Conservation (phyloP, 2,888 invertebrate genomes). For the Apoderus coryli region DNA sequence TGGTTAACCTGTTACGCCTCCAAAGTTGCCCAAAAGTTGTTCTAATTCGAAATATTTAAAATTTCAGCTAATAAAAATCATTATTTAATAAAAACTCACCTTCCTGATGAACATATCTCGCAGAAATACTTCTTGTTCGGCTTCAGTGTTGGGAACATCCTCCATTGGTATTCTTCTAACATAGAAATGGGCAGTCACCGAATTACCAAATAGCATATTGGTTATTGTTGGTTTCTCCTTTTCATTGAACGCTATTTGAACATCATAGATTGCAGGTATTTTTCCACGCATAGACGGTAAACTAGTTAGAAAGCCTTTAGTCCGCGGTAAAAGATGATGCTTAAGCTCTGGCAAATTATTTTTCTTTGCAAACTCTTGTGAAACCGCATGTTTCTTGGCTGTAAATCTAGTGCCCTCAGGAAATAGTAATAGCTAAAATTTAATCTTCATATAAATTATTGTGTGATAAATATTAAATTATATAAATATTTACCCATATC, state of each 20-base stretch:
- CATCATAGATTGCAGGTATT: conserved; percentile 72
- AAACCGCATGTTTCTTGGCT: conserved; percentile 69
- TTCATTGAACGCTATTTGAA: conserved; percentile 56
- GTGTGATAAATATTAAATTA: no score
- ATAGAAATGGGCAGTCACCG: conserved; percentile 59
- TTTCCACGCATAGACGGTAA: conserved; percentile 54
- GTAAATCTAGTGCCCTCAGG: conserved; percentile 93
- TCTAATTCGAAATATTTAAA: background rate
- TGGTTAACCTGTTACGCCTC: no score
- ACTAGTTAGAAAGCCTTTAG: conserved; percentile 86
- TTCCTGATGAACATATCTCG: conserved; percentile 69
- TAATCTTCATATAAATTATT: no score
- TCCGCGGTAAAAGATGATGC: conserved; percentile 84
- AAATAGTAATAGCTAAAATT: conserved; percentile 62
- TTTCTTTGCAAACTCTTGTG: conserved; percentile 73
- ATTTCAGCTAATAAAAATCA: conserved; percentile 4
- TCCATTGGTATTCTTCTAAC: conserved; percentile 71
- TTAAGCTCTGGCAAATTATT: conserved; percentile 74
- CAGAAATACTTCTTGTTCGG: conserved; percentile 63
- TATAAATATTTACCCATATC: conserved; percentile 76
- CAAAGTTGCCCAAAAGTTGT: no score
- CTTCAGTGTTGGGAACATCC: conserved; percentile 61
- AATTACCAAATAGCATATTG: conserved; percentile 58
- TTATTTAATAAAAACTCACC: conserved; percentile 41
- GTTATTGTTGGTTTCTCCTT: conserved; percentile 62